These are phyloP conservation scores for Octodonta nipae DNA, from an alignment of 2,888 invertebrate genomes.

Conservation along the genomic window DNA sequence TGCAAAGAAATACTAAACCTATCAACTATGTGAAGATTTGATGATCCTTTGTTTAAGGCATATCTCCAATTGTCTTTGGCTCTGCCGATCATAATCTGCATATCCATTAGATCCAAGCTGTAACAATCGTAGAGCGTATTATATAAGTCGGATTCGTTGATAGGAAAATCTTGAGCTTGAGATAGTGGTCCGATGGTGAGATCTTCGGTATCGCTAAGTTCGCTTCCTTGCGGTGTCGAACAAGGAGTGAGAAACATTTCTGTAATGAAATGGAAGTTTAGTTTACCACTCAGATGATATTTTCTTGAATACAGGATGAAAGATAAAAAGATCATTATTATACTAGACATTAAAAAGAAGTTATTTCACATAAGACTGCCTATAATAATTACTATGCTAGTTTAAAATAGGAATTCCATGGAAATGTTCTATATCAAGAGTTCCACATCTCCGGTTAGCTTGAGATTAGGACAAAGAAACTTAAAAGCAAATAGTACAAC, in stretches of 20 bases:
- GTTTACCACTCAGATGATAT: too few relatives aligned
- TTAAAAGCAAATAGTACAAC: too few relatives aligned
- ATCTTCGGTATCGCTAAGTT: slow-evolving; percentile 47
- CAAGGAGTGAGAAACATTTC: slow-evolving; percentile 74
- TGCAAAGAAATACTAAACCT: slow-evolving; percentile 45
- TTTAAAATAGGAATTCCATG: too few relatives aligned
- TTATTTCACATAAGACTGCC: too few relatives aligned
- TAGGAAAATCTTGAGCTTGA: slow-evolving; percentile 20
- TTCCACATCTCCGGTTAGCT: too few relatives aligned
- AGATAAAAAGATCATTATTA: too few relatives aligned
- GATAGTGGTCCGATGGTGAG: slow-evolving; percentile 28
- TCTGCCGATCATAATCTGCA: slow-evolving; percentile 78
- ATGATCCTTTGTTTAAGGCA: slow-evolving; percentile 68
- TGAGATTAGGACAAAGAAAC: too few relatives aligned
- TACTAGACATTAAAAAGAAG: too few relatives aligned
- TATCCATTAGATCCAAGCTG: slow-evolving; percentile 63
- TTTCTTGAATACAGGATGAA: too few relatives aligned
- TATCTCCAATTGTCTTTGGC: slow-evolving; percentile 83
- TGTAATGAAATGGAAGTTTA: slow-evolving; percentile 15
- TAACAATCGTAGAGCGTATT: slow-evolving; percentile 66
- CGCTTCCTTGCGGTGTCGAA: slow-evolving; percentile 73
- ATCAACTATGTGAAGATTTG: slow-evolving; percentile 66
- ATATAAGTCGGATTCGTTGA: slow-evolving; percentile 50
- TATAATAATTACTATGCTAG: too few relatives aligned
- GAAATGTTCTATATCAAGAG: too few relatives aligned